These are phyloP conservation scores for Erebia ligea DNA, from an alignment of 2,888 invertebrate species.

Conservation along the genomic window DNA sequence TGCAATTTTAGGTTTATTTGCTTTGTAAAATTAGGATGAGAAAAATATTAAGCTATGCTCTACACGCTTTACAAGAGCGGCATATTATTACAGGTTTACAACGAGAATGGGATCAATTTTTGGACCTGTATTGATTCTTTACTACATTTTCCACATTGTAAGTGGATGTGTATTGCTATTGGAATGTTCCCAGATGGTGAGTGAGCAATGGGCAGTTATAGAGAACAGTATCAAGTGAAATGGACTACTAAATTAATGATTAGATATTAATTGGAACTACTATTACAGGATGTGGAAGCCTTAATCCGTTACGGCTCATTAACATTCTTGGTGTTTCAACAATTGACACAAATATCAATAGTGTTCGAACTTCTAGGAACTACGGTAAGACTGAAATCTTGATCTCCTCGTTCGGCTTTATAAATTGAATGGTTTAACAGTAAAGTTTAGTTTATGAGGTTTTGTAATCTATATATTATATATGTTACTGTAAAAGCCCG, in stretches of 20 bases:
- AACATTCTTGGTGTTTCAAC: slow-evolving; percentile 44
- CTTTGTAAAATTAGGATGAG: too few relatives aligned
- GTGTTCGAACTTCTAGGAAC: slow-evolving; percentile 47
- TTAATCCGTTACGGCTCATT: slow-evolving; percentile 40
- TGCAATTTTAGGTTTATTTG: too few relatives aligned
- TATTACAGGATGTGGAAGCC: slow-evolving; percentile 40
- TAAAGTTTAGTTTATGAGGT: too few relatives aligned
- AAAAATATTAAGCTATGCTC: not conserved
- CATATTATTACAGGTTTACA: slow-evolving; percentile 42
- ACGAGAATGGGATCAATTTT: slow-evolving; percentile 47
- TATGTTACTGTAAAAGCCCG: too few relatives aligned
- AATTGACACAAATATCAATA: slow-evolving; percentile 47
- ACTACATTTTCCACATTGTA: slow-evolving; percentile 48
- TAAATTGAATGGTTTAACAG: too few relatives aligned
- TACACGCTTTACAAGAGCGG: not conserved
- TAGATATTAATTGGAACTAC: not conserved
- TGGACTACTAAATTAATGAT: not conserved
- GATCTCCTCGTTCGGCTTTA: too few relatives aligned
- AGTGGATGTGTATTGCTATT: slow-evolving; percentile 48
- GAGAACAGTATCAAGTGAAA: not conserved
- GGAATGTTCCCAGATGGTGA: slow-evolving; percentile 50
- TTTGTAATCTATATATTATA: too few relatives aligned
- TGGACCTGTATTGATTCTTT: slow-evolving; percentile 46
- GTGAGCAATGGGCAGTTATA: not conserved
- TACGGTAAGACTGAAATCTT: slow-evolving; percentile 33